A percentile compares a stretch with the other conserved stretches of the same genome.
Evolutionary conservation across 2,888 invertebrate genomes (phyloP).

Genomic region (Imbricaverruca yamaguchii): DNA sequence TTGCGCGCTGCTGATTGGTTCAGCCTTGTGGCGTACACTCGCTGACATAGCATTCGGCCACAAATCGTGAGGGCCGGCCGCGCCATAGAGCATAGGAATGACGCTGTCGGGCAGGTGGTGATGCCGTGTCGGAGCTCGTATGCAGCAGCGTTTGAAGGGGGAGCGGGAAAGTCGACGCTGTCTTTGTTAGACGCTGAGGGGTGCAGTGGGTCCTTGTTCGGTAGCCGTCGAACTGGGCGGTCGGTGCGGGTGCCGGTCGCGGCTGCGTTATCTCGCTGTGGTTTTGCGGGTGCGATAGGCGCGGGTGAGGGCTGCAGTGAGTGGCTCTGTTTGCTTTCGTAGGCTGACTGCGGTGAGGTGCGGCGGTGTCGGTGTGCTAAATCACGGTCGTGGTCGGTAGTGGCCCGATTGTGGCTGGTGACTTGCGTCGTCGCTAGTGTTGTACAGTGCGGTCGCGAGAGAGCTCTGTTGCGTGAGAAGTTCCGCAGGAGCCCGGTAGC

Average conservation of each 20-base stretch:
- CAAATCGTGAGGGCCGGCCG: not conserved
- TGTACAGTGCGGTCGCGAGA: not conserved
- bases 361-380: not conserved
- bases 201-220: too few relatives aligned
- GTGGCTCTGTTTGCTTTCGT: too few relatives aligned
- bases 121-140: not conserved
- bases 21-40: constrained; percentile 6
- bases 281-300: too few relatives aligned
- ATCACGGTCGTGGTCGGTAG: too few relatives aligned
- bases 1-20: not conserved
- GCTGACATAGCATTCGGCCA: not conserved
- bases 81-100: not conserved
- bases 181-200: not conserved
- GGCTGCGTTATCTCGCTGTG: too few relatives aligned
- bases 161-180: not conserved
- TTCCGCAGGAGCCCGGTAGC: not conserved
- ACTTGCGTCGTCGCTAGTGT: not conserved
- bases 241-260: too few relatives aligned
- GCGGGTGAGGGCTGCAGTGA: too few relatives aligned
- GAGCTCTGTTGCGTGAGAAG: not conserved
- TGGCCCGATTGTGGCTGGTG: not conserved
- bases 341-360: not conserved
- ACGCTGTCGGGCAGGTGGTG: not conserved
- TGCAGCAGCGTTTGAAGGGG: constrained; percentile 16
- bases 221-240: too few relatives aligned